phyloP scores from a whole-genome alignment of 1,140 invertebrate genomes.

The Macrobrachium rosenbergii region DNA sequence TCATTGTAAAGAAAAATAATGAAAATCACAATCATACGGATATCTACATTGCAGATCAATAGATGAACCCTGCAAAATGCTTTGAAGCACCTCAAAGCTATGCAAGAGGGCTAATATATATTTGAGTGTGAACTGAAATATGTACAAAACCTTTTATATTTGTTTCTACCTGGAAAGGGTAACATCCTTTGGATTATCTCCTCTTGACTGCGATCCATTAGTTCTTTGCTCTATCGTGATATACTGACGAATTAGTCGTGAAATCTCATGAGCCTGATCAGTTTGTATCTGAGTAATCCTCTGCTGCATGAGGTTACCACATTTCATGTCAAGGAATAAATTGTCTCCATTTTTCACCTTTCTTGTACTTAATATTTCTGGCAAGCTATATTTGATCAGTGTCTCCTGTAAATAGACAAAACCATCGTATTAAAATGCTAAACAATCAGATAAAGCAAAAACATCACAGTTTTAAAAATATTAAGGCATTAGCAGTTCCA shows the following conservation, averaged over 20 bases:
- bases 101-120: neutral
- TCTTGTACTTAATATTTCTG: conserved; percentile 94
- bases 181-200: conserved; percentile 59
- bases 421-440: neutral
- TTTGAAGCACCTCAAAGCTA: neutral
- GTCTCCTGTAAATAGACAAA: conserved; percentile 78
- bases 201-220: conserved; percentile 28
- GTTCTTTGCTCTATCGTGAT: conserved; percentile 84
- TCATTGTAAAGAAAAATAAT: too few relatives aligned
- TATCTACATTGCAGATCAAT: too few relatives aligned
- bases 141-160: neutral
- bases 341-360: conserved; percentile 94
- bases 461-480: too few relatives aligned
- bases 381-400: conserved; percentile 90
- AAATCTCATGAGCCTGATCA: conserved; percentile 96
- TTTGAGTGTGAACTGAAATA: neutral
- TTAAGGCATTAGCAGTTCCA: too few relatives aligned
- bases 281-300: conserved; percentile 95
- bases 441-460: neutral
- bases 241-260: conserved; percentile 94
- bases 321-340: conserved; percentile 96
- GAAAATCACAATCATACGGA: too few relatives aligned
- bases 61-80: too few relatives aligned
- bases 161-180: conserved; percentile 59
- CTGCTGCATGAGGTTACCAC: conserved; percentile 95